Base-by-base conservation (phyloP, 2,113 vertebrate species). In the Odontophorus gujanensis region DNA sequence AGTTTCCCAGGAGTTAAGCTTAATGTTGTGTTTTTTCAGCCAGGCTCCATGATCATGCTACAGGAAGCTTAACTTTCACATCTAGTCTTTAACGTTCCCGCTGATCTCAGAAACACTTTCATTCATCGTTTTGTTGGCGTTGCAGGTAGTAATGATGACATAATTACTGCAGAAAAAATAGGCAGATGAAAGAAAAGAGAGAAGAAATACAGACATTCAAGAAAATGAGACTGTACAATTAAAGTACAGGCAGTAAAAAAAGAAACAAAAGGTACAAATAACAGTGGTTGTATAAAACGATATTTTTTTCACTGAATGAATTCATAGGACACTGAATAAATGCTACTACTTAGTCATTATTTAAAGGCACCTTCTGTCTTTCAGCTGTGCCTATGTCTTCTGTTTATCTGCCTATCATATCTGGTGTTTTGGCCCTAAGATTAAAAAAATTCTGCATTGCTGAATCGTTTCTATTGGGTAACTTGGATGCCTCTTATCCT, bases 211-310 rank as follows among this genome's bases (percentile, higher is more conserved):
- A 55, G 19, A 4, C 12, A 8, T 8, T 22, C 13, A 7, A 0
- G 0, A 18, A 40, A 59, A 14, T 2, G 6, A 21, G 8, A 65
- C 12, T 0, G 36, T 47, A 19, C 25, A 24, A 4, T 40, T 91
- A 84, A 84, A 78, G 22, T 81, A 26, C 12, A 53, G 22, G 40
- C 11, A 76, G 25, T 45, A 45, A 85, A 51, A n/a, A 66, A 28
- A 36, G 12, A 92, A 92, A 77, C 3, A 66, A 77, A 85, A 6
- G 15, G 53, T 77, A 34, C 2, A 50, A 86, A 63, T 58, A 86
- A 7, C 16, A 28, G 20, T 62, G 36, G 7, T 66, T 26, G 40
- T 73, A 66, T 72, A 82, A 66, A 9, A 3, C 15, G 50, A 28
- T 30, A 16, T 16, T 51, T 77, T 76, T 88, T 53, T 40, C n/a